Conservation (phyloP, 1,140 invertebrate genomes). For the Pemphigus obesinymphae region DNA sequence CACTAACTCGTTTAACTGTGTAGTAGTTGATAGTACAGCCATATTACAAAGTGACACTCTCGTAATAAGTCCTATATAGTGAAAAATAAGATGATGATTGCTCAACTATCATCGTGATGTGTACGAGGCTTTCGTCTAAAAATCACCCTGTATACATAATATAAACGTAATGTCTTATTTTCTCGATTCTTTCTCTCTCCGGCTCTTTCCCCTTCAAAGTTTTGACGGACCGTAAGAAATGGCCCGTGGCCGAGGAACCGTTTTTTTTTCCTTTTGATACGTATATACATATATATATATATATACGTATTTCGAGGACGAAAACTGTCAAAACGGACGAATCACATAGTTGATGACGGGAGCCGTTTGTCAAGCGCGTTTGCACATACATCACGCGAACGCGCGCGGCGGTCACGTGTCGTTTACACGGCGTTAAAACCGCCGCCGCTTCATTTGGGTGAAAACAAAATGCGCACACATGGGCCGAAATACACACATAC, state of each 20-base stretch:
- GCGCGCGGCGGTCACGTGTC: conserved; percentile 25
- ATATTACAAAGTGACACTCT: too few species aligned
- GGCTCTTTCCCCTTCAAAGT: neutral
- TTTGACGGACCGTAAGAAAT: conserved; percentile 15
- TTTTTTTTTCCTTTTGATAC: neutral
- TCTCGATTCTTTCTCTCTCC: too few species aligned
- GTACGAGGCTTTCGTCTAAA: too few species aligned
- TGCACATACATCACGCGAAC: neutral
- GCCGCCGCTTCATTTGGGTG: neutral
- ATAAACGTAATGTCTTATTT: neutral
- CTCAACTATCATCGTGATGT: too few species aligned
- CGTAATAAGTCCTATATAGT: too few species aligned
- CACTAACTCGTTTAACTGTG: too few species aligned
- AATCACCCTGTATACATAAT: too few species aligned
- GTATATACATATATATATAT: neutral
- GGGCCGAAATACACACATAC: too few species aligned
- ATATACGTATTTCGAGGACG: neutral
- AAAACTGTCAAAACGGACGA: conserved; percentile 20
- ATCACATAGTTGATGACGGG: conserved; percentile 9
- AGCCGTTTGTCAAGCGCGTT: conserved; percentile 23
- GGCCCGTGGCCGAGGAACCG: neutral
- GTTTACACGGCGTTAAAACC: conserved; percentile 19
- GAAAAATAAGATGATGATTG: too few species aligned
- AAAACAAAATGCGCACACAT: neutral
- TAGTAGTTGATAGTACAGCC: too few species aligned